Percentiles rank a stretch among this genome's conserved stretches.
Conservation (phyloP, 2,888 invertebrate genomes). For the Elegia similella region DNA sequence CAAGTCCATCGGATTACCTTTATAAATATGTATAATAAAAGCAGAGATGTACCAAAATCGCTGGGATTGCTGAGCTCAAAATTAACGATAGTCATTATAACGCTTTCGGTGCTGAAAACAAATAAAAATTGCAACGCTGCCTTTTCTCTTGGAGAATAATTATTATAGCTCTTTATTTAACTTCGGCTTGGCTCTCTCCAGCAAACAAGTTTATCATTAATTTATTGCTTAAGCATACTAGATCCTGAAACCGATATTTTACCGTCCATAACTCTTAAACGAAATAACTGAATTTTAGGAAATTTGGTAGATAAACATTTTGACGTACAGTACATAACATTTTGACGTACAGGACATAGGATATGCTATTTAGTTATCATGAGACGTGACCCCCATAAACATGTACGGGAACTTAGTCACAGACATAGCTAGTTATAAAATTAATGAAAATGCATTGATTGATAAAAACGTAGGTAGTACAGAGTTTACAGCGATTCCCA, state of each 20-base stretch:
- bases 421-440: too few species aligned
- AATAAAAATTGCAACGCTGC: conserved; percentile 45
- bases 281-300: too few species aligned
- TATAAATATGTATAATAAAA: conserved; percentile 43
- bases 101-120: conserved; percentile 41
- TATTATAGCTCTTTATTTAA: conserved; percentile 25
- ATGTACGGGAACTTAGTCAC: too few species aligned
- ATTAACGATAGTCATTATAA: conserved; percentile 52
- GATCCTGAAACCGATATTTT: background rate
- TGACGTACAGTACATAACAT: too few species aligned
- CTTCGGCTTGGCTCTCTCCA: conserved; percentile 1
- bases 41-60: conserved; percentile 43
- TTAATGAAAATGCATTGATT: too few species aligned
- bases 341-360: too few species aligned
- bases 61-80: conserved; percentile 44
- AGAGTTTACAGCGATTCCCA: too few species aligned
- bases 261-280: background rate
- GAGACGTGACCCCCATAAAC: too few species aligned
- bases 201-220: conserved; percentile 10
- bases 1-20: conserved; percentile 35
- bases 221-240: background rate
- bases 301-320: too few species aligned
- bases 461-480: too few species aligned
- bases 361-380: too few species aligned
- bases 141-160: conserved; percentile 30